Evolutionary conservation across 2,797 vertebrate genomes (phyloP), one percentile per base, ranked within the genome.

Genomic region (Esox masquinongy): DNA sequence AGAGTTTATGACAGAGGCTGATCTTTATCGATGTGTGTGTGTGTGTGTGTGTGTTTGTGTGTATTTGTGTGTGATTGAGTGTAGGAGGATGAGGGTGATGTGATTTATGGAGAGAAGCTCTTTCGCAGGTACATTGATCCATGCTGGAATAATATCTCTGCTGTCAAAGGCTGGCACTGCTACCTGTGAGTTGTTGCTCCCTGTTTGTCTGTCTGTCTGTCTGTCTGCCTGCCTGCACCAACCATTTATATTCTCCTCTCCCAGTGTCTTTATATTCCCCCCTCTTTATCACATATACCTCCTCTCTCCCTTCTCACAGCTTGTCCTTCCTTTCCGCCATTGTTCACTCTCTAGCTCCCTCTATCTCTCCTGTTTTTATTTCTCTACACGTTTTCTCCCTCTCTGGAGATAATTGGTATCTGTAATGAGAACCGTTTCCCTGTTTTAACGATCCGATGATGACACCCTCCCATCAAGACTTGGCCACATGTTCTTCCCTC

Each of bases 41-140:
- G 50, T 43, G 29, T 14, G 1, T 31, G 74, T 51, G 50, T 22
- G 29, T 68, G 49, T 51, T 26, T 68, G n/a, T 63, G 56, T 72
- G 63, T 63, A 19, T 50, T 2, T 31, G n/a, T 29, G 47, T 29
- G 19, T 43, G 72, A 49, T 72, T 31, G 39, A 68, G 22, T 56
- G 63, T 47, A n/a, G 39, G n/a, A 8, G 68, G 43, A 70, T 66
- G 73, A 75, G 51, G 17, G 22, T 31, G 61, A 74, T 77, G 75
- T 89, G 86, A 90, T 91, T 89, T 87, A 90, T 87, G 77, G 79
- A 75, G 78, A 76, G 75, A 74, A 75, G n/a, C 76, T 70, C 80
- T 90, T 87, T 88, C 83, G 85, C 85, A 84, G 85, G 86, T 86
- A 89, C 88, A 90, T 91, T 86, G 91, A 91, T 90, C 89, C 86